phyloP scores from a whole-genome alignment of 2,888 invertebrate species.

The Hesperia comma region DNA sequence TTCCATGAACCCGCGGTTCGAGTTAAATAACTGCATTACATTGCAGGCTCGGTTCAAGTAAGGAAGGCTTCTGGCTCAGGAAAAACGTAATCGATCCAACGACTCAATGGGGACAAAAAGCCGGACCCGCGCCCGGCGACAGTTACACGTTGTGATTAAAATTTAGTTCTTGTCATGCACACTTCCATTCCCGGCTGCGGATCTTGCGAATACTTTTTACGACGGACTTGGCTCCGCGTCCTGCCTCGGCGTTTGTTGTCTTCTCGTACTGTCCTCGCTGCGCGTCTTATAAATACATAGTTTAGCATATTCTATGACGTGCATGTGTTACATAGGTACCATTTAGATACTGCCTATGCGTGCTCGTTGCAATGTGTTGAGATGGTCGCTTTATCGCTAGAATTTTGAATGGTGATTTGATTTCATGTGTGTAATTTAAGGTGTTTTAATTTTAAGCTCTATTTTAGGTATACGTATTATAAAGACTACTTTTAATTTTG shows the following conservation, averaged over 20 bases:
- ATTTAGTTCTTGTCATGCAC: slow-evolving; percentile 8
- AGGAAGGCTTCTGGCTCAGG: background rate
- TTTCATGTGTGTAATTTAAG: too few species aligned
- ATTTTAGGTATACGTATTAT: too few species aligned
- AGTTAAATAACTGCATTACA: background rate
- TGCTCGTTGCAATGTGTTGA: too few species aligned
- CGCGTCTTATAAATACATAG: background rate
- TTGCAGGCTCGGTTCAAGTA: background rate
- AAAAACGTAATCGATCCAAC: slow-evolving; percentile 16
- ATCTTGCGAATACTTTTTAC: background rate
- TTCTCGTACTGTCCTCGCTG: background rate
- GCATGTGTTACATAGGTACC: too few species aligned
- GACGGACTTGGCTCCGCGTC: background rate
- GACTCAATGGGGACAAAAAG: slow-evolving; percentile 10
- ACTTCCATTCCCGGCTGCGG: background rate
- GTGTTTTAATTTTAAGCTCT: too few species aligned
- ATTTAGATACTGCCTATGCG: too few species aligned
- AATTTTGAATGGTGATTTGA: too few species aligned
- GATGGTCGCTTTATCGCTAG: too few species aligned
- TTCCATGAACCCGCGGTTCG: background rate
- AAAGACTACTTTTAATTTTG: too few species aligned
- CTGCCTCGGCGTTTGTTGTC: background rate
- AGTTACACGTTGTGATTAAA: slow-evolving; percentile 17
- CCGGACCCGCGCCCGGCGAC: background rate
- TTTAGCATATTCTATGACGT: background rate